Evolutionary conservation across 2,888 invertebrate genomes (phyloP), one percentile per base, ranked within the genome.

Genomic region (Colletes collaris): DNA sequence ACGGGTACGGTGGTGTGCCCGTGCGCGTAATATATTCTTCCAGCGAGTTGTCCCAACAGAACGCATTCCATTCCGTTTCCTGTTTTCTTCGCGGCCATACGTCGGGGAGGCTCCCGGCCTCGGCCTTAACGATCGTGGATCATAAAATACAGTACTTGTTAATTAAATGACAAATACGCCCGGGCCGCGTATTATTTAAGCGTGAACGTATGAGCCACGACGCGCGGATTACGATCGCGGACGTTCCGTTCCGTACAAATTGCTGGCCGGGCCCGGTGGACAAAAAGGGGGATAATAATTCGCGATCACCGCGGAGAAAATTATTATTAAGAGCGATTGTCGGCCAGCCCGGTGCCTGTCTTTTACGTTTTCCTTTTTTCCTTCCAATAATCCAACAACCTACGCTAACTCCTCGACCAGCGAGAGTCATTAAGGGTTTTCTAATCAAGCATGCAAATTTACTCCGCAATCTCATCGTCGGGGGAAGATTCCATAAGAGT

Each of bases 81-180:
- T 76, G 77, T 80, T 85, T 85, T 75, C 83, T 80, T 85, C 77
- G 46, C 40, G 40, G 49, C 55, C n/a, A 4, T 16, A 6, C 63
- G 63, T 50, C 63, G 11, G 2, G 3, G 50, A 5, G 7, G 44
- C n/a, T 6, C 11, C 62, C n/a, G n/a, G 27, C 0, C 10, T 4
- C 74, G 40, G 63, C 63, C 56, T 81, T 76, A 77, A 77, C 80
- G 74, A 74, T 68, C 70, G 74, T 44, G 75, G 35, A 56, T 59
- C 69, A 70, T 73, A 67, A 62, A 71, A 76, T 65, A 65, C 77
- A 52, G 62, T 76, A 73, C 69, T 56, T 81, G 81, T 78, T 81
- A 81, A 81, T 81, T 76, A 78, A 78, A 83, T 81, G 82, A 83
- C 82, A 81, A 81, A 81, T 72, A 69, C 11, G 27, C 50, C 50